Base-by-base conservation (phyloP, 2,797 vertebrate genomes). In the Rhabdophis nuchalis region DNA sequence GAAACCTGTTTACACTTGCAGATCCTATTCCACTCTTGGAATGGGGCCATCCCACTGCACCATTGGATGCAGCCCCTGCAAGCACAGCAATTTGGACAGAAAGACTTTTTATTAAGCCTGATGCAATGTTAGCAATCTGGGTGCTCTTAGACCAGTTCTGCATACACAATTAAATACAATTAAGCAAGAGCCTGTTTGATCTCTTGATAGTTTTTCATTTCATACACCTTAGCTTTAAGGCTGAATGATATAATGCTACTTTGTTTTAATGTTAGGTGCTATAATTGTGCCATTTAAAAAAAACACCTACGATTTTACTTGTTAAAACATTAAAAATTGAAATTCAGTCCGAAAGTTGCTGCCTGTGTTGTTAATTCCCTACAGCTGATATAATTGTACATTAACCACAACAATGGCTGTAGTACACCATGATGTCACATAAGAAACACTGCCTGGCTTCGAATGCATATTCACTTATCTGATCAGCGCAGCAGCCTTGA, bases 151-250 rank as follows among this genome's bases (percentile, higher is more conserved):
- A 85, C 25, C n/a, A 89, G 46, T 64, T 89, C 72, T 89, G 29
- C 32, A 46, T 20, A 87, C 12, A 58, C 72, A 85, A 53, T 92
- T 88, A 88, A 92, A 91, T n/a, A 41, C 50, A 87, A 91, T 87
- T 91, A 91, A 91, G 41, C 90, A 46, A 29, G 61, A 52, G 54
- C 4, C 32, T 25, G n/a, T 89, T 89, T 61, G 72, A 85, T 92
- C 72, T 85, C 72, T 82, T 56, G 60, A 50, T 13, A 56, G 32
- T 53, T 87, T 91, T 89, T 89, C 56, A 36, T 92, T 92, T 89
- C 86, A 53, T 85, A 53, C 56, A 32, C 68, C 82, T 56, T 89
- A 56, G 54, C 54, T 89, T 89, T 82, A 32, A 85, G 41, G 29
- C 68, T 60, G 64, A 88, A 54, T 58, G 36, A 88, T 92, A 1